Percentiles rank a stretch among this genome's conserved stretches.
These are phyloP conservation scores for Paramacrobiotus metropolitanus DNA, from an alignment of 1,140 invertebrate genomes.

Conservation along the genomic window DNA sequence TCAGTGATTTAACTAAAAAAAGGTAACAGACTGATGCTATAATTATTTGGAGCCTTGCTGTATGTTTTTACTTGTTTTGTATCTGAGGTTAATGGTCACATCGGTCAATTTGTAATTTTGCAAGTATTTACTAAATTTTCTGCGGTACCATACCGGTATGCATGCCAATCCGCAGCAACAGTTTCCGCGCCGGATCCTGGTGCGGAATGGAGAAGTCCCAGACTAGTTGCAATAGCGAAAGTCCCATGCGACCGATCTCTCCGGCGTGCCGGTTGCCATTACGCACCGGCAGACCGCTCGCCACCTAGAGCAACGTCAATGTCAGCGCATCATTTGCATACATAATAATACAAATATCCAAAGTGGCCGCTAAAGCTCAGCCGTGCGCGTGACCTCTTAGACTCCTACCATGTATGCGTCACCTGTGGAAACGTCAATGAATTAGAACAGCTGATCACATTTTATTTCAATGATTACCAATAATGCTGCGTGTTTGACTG, in stretches of 20 bases:
- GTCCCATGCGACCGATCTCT: slow-evolving; percentile 35
- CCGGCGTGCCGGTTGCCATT: slow-evolving; percentile 25
- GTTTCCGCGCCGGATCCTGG: slow-evolving; percentile 28
- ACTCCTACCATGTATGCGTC: slow-evolving; percentile 1
- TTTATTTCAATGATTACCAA: neutral
- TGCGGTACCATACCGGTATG: slow-evolving; percentile 26
- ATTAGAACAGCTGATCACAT: neutral
- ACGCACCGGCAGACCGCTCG: slow-evolving; percentile 28
- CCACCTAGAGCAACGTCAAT: slow-evolving; percentile 23
- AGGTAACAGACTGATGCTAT: neutral
- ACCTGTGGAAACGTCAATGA: neutral
- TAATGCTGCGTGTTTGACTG: neutral
- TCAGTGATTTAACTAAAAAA: slow-evolving; percentile 6
- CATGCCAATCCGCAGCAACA: slow-evolving; percentile 33
- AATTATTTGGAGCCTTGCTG: neutral
- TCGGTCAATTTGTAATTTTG: no score
- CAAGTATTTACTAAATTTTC: no score
- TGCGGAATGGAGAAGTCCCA: slow-evolving; percentile 48
- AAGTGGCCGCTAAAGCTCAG: neutral
- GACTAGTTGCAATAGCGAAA: slow-evolving; percentile 30
- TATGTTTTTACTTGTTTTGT: no score
- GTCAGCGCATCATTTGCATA: no score
- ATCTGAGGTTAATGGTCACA: no score
- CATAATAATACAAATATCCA: neutral
- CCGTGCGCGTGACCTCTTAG: neutral